These are phyloP conservation scores for Parelbella ahira DNA, from an alignment of 2,888 invertebrate genomes.

Conservation along the genomic window DNA sequence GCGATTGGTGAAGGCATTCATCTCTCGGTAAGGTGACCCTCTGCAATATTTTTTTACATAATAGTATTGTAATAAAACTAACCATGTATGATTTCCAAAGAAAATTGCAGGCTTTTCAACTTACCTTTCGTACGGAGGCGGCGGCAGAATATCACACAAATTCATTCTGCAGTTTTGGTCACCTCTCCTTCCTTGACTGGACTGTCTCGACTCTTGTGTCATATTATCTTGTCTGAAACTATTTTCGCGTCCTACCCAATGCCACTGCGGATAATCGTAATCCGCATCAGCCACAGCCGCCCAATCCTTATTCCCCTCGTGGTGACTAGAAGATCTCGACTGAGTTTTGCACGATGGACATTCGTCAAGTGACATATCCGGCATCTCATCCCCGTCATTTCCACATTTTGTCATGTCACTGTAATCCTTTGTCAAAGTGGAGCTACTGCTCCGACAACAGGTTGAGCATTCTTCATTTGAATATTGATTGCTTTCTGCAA, in stretches of 20 bases:
- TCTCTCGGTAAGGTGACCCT: conserved; percentile 68
- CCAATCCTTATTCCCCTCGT: conserved; percentile 69
- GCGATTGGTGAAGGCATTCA: conserved; percentile 64
- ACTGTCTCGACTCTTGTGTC: conserved; percentile 53
- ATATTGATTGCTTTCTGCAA: conserved; percentile 68
- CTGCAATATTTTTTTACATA: conserved; percentile 56
- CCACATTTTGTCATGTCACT: conserved; percentile 77
- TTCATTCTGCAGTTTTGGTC: conserved; percentile 73
- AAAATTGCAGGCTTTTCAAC: too few species aligned
- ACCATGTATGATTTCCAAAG: too few species aligned
- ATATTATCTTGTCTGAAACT: conserved; percentile 58
- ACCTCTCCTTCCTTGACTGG: conserved; percentile 54
- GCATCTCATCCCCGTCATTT: conserved; percentile 61
- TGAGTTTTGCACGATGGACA: conserved; percentile 73
- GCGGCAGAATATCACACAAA: conserved; percentile 70
- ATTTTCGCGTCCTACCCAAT: conserved; percentile 71
- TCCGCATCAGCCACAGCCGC: conserved; percentile 65
- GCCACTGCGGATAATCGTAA: conserved; percentile 76
- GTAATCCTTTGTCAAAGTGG: conserved; percentile 71
- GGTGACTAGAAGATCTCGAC: conserved; percentile 70
- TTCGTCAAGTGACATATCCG: conserved; percentile 69
- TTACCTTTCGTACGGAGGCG: conserved; percentile 74
- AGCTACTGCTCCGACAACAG: conserved; percentile 70
- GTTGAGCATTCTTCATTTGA: conserved; percentile 75
- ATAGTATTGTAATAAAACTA: too few species aligned